Base-by-base conservation (phyloP, 35 echinoderm and acorn worm species). In the Ophiothrix spiculata region DNA sequence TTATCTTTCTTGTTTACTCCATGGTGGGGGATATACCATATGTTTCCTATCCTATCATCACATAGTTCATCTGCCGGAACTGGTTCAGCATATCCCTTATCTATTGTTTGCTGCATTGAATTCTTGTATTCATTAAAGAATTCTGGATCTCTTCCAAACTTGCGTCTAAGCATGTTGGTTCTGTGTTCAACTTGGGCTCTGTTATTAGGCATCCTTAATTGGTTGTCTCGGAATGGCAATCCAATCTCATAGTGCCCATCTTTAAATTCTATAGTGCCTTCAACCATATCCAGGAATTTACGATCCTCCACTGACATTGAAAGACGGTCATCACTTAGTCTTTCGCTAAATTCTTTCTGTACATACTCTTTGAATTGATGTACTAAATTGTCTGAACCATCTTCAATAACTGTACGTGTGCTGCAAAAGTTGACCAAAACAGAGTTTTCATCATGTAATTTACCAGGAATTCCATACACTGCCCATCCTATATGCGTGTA, bases 191-290 rank as follows among this genome's bases (percentile, higher is more conserved):
- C 92, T 36, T 75, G 36, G 1, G 64, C 14, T 32, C 79, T 78
- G 78, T 94, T 94, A 46, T 82, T 54, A 34, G 92, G 92, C 28
- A 94, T 25, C 37, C 75, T 90, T 32, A 80, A 78, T 32, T 63
- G 45, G 39, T 84, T 40, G 31, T 11, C 1, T 33, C 83, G 73
- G 29, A 89, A 85, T 31, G 87, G 92, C 32, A 94, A 77, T 11
- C 63, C 33, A 38, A 94, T 90, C 46, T 87, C 83, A 36, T 82
- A 94, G 79, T 94, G 87, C 4, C 93, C 89, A 73, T 94, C 88
- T 1, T 86, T 64, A 21, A 73, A 21, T 33, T 36, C 80, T 6
- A 37, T 78, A 42, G 60, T 74, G 28, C 87, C 83, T 1, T 75
- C 46, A 21, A 80, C 63, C 87, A 90, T 77, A 38, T 82, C 85